phyloP scores from a whole-genome alignment of 1,140 invertebrate genomes.

The Ostrea edulis region DNA sequence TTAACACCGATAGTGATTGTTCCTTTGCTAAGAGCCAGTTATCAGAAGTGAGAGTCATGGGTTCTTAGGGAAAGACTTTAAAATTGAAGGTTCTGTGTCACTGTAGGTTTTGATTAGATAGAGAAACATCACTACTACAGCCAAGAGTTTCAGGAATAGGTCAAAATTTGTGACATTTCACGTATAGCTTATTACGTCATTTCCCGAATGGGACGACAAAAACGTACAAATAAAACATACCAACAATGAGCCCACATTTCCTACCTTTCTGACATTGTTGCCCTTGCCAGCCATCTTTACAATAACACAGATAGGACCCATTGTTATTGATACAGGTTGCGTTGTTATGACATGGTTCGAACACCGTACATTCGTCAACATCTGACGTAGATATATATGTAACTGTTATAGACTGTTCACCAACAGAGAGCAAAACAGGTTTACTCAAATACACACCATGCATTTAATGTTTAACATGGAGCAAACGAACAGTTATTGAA shows the following conservation, averaged over 20 bases:
- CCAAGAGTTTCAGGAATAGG: too few relatives aligned
- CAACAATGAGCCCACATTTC: too few relatives aligned
- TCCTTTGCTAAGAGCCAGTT: too few relatives aligned
- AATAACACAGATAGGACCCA: conserved; percentile 54
- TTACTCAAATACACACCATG: neutral
- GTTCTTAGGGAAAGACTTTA: too few relatives aligned
- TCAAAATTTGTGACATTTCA: too few relatives aligned
- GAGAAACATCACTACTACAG: too few relatives aligned
- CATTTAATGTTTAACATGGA: neutral
- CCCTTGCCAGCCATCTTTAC: conserved; percentile 81
- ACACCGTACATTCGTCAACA: conserved; percentile 45
- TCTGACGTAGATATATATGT: neutral
- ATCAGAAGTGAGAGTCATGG: too few relatives aligned
- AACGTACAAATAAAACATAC: neutral
- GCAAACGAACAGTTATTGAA: too few relatives aligned
- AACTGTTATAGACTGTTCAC: neutral
- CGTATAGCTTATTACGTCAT: too few relatives aligned
- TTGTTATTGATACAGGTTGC: conserved; percentile 90
- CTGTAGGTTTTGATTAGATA: too few relatives aligned
- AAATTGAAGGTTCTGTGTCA: too few relatives aligned
- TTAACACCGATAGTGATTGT: too few relatives aligned
- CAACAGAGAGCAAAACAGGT: neutral
- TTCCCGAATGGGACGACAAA: neutral
- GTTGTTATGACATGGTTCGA: conserved; percentile 85
- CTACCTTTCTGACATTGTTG: conserved; percentile 57